Conservation (phyloP, 2,113 vertebrate genomes). For the Oxyruncus cristatus region DNA sequence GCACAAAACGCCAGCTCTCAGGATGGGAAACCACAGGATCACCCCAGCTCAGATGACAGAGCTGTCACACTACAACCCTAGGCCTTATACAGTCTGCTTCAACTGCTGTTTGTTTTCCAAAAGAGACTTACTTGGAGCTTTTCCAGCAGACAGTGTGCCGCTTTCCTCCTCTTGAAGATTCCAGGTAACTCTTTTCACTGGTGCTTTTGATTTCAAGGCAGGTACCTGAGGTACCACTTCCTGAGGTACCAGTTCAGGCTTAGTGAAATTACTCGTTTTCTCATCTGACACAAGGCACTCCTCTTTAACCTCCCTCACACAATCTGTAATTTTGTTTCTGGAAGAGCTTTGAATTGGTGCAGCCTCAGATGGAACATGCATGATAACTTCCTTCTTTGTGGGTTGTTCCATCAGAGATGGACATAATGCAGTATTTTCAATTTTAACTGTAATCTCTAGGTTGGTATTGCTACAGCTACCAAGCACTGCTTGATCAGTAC, state of each 20-base stretch:
- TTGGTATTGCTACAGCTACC: conserved; percentile 36
- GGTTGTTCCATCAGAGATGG: conserved; percentile 27
- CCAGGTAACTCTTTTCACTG: conserved; percentile 95
- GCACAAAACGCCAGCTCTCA: not conserved
- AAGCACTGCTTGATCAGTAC: not conserved
- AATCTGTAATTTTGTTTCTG: not conserved
- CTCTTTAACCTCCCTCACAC: conserved; percentile 13
- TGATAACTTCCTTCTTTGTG: conserved; percentile 31
- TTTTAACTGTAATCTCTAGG: conserved; percentile 56
- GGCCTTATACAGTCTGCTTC: not conserved
- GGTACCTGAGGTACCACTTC: conserved; percentile 38
- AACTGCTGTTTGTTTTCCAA: not conserved
- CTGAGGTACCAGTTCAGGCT: conserved; percentile 46
- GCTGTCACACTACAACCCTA: not conserved
- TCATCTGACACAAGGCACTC: conserved; percentile 9
- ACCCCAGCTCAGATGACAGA: not conserved
- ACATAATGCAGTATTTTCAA: conserved; percentile 44
- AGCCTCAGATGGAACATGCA: conserved; percentile 10
- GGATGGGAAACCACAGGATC: not conserved
- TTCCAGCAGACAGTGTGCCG: conserved; percentile 58
- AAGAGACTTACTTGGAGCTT: conserved; percentile 80
- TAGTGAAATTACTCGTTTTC: not conserved
- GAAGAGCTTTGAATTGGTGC: not conserved
- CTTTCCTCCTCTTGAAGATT: conserved; percentile 86
- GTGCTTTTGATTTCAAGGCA: conserved; percentile 76